Conservation (phyloP, 2,797 vertebrate genomes). For the Neosilurus hyrtlii region DNA sequence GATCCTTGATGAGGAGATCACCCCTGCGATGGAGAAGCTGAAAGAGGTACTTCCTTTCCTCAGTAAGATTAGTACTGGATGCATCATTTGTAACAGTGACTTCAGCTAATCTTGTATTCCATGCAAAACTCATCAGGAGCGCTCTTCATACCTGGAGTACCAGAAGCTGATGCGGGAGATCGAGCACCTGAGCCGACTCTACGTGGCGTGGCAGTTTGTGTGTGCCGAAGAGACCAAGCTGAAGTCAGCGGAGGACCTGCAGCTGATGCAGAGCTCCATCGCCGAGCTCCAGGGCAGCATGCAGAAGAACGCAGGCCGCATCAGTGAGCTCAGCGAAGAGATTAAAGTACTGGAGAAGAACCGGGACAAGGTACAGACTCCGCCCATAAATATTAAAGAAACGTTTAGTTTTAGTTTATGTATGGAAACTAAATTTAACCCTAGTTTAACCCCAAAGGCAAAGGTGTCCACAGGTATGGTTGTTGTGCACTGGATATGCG, state of each 20-base stretch:
- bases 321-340: slow-evolving; percentile 77
- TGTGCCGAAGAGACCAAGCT: slow-evolving; percentile 83
- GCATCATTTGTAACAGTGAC: neutral
- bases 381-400: neutral
- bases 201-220: slow-evolving; percentile 85
- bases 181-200: slow-evolving; percentile 83
- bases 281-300: slow-evolving; percentile 74
- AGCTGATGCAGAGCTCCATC: slow-evolving; percentile 77
- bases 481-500: no score
- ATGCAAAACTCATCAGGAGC: slow-evolving; percentile 71
- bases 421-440: no score
- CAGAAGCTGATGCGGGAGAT: slow-evolving; percentile 86
- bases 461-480: no score
- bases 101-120: neutral
- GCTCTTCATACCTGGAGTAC: slow-evolving; percentile 87
- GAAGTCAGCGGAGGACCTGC: slow-evolving; percentile 77
- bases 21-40: slow-evolving; percentile 88
- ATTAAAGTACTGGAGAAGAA: slow-evolving; percentile 82
- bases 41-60: slow-evolving; percentile 76
- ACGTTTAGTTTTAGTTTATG: neutral
- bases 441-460: no score
- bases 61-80: neutral
- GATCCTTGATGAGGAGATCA: slow-evolving; percentile 93
- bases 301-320: slow-evolving; percentile 75
- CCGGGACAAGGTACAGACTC: slow-evolving; percentile 77